Evolutionary conservation across 2,888 invertebrate species (phyloP).

Genomic region (Stenolophus ochropezus): DNA sequence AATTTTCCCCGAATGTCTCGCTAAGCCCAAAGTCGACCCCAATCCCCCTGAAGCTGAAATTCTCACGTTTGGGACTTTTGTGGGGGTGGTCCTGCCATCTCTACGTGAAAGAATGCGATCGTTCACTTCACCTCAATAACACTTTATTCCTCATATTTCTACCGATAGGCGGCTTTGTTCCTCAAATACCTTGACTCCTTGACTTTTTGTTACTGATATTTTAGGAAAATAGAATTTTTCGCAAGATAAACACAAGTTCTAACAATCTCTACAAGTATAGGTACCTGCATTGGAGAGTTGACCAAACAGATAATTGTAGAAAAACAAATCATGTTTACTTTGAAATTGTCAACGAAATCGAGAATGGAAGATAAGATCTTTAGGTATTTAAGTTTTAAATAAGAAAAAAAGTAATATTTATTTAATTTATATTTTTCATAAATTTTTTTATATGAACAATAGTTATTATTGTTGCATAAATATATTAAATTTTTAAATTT

Average conservation of each 20-base stretch:
- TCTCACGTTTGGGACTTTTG: conserved; percentile 7
- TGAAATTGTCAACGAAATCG: not conserved
- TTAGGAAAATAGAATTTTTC: conserved; percentile 2
- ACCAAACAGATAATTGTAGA: not conserved
- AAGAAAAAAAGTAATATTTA: too few species aligned
- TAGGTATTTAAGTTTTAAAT: too few species aligned
- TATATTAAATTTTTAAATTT: too few species aligned
- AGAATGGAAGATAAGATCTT: too few species aligned
- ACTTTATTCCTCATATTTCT: conserved; percentile 32
- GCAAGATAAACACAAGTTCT: not conserved
- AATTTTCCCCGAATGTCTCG: conserved; percentile 14
- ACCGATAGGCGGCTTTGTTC: not conserved
- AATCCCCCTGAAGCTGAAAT: conserved; percentile 35
- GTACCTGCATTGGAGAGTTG: not conserved
- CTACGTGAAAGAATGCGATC: conserved; percentile 51
- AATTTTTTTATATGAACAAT: too few species aligned
- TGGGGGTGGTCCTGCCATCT: conserved; percentile 46
- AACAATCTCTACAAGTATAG: not conserved
- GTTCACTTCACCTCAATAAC: conserved; percentile 5
- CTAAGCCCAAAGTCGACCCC: conserved; percentile 1
- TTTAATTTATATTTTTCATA: too few species aligned
- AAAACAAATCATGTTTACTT: not conserved
- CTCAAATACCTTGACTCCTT: conserved; percentile 21
- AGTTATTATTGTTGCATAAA: too few species aligned
- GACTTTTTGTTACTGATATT: not conserved